Base-by-base conservation (phyloP, 1,140 invertebrate species). In the Cataglyphis hispanica region DNA sequence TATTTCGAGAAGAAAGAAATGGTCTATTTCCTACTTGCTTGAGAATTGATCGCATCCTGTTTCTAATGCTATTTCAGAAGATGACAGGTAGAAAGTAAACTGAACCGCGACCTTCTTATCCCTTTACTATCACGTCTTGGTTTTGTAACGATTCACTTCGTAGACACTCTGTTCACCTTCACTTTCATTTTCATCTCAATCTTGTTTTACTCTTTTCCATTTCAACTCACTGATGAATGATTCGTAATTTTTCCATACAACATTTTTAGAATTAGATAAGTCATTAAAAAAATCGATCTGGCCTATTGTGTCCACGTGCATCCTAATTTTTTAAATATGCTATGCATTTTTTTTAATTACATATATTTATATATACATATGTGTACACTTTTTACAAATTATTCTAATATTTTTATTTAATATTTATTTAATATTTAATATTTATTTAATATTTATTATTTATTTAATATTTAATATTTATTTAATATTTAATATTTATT, bases 141-240 rank as follows among this genome's bases (percentile, higher is more conserved):
- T 88, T 88, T 81, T 84, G 87, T 72, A 89, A 88, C 76, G 34
- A 61, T 76, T 67, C 75, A 50, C 34, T 37, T 87, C 53, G 72
- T 67, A 60, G 80, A 60, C 56, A 64, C 56, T 84, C 31, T 76
- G 81, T 76, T 90, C 83, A 89, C 90, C 87, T 91, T 90, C 87
- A 89, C 89, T 91, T 91, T 90, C 87, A 78, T 90, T 85, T 80
- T 75, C 74, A 27, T 43, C 40, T 80, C 6, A 50, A 85, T 84
- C 70, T 85, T 85, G 56, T 63, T 77, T 72, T 56, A n/a, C 84
- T 74, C 61, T 84, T 58, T 87, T 78, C 46, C 34, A 19, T 66
- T 25, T 53, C 64, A 63, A n/a, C 34, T 27, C 56, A 11, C n/a
- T 37, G 58, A 43, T 53, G 40, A 84, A 61, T 67, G 80, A 75